Evolutionary conservation across 2,113 vertebrate species (phyloP).

Genomic region (Turnix velox): DNA sequence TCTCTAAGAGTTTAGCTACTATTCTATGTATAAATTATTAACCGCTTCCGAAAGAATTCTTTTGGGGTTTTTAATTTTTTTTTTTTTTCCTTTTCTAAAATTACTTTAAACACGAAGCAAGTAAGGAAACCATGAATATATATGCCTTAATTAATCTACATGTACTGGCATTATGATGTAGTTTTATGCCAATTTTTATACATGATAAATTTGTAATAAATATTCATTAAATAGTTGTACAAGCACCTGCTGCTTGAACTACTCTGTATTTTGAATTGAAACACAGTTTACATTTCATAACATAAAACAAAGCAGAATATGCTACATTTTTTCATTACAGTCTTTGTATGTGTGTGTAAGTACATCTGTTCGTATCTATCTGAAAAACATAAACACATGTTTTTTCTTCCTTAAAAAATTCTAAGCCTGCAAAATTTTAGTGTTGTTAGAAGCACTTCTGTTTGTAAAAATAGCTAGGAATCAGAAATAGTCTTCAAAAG

Average conservation of each 20-base stretch:
- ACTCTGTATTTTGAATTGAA: background rate
- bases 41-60: background rate
- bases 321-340: background rate
- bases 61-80: background rate
- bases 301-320: background rate
- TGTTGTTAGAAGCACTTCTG: background rate
- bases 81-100: background rate
- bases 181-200: background rate
- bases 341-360: too few relatives aligned
- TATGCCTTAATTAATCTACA: background rate
- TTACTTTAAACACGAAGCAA: background rate
- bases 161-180: background rate
- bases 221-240: background rate
- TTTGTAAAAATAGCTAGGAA: background rate
- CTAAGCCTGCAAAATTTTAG: background rate
- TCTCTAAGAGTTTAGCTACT: background rate
- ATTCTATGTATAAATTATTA: background rate
- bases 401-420: background rate
- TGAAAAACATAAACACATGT: background rate
- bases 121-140: background rate
- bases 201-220: background rate
- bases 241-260: background rate
- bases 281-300: background rate
- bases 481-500: background rate
- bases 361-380: background rate